Conservation (phyloP, 2,797 vertebrate species). For the Dendrocincla tyrannina region DNA sequence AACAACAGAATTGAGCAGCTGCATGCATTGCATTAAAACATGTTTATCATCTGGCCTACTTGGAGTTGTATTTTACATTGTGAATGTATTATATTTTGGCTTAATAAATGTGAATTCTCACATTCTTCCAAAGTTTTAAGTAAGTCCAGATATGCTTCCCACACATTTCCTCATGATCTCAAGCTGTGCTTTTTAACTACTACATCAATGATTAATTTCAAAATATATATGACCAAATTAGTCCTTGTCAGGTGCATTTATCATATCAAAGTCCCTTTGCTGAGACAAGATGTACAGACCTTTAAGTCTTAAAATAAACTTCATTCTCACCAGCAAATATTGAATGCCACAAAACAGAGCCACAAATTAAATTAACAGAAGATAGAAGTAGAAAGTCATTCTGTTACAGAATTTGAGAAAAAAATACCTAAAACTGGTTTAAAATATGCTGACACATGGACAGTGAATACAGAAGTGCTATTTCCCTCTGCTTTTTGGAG, state of each 20-base stretch:
- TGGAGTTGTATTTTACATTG: conserved; percentile 49
- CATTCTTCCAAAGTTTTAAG: conserved; percentile 46
- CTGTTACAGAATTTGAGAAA: not conserved
- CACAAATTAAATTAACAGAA: not conserved
- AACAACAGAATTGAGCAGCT: conserved; percentile 46
- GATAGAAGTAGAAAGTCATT: not conserved
- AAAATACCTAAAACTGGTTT: not conserved
- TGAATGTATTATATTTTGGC: conserved; percentile 57
- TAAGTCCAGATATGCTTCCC: conserved; percentile 39
- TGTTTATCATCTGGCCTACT: conserved; percentile 46
- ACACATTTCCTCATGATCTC: conserved; percentile 11
- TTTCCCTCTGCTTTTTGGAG: not conserved
- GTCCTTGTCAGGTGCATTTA: not conserved
- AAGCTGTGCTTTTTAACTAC: conserved; percentile 14
- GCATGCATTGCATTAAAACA: conserved; percentile 32
- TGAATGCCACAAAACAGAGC: not conserved
- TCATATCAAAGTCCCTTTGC: not conserved
- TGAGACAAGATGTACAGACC: not conserved
- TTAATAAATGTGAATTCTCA: conserved; percentile 54
- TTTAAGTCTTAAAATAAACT: not conserved
- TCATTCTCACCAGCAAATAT: not conserved
- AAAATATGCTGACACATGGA: not conserved
- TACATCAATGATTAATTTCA: not conserved
- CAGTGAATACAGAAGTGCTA: not conserved
- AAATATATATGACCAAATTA: not conserved